These are phyloP conservation scores for Diglossa cyanea DNA, from an alignment of 2,797 vertebrate species.

Conservation along the genomic window DNA sequence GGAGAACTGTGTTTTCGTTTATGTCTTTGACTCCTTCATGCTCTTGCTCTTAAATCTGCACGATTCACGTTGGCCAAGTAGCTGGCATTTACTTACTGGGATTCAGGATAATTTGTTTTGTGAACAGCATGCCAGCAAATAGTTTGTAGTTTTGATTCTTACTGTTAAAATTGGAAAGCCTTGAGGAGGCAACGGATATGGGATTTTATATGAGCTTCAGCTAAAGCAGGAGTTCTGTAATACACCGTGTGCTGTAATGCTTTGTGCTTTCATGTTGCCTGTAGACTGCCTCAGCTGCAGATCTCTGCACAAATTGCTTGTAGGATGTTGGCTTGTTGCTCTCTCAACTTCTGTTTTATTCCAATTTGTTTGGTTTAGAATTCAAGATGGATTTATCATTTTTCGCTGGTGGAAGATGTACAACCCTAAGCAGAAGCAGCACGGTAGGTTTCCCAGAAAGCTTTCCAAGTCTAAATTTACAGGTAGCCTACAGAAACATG, in stretches of 20 bases:
- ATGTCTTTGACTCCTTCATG: background rate
- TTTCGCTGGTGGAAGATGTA: conserved; percentile 99
- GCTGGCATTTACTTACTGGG: background rate
- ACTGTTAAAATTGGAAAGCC: background rate
- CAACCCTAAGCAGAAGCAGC: conserved; percentile 97
- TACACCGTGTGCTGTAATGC: background rate
- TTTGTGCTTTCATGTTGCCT: background rate
- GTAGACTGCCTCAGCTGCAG: background rate
- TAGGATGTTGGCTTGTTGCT: background rate
- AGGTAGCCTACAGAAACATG: background rate
- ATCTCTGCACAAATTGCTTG: background rate
- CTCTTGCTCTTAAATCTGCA: background rate
- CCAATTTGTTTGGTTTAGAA: conserved; percentile 76
- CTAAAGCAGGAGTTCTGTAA: background rate
- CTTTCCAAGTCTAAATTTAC: background rate
- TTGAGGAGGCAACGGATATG: background rate
- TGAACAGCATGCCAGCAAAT: fast-evolving
- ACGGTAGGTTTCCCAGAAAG: conserved; percentile 80
- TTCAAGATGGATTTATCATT: conserved; percentile 98
- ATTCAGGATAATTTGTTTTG: background rate
- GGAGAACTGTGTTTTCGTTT: background rate
- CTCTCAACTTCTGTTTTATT: conserved; percentile 4
- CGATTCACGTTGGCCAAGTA: background rate
- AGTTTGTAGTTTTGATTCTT: background rate
- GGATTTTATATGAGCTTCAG: background rate